Evolutionary conservation across 2,113 vertebrate genomes (phyloP), one percentile per base, ranked within the genome.

Genomic region (Castor canadensis): DNA sequence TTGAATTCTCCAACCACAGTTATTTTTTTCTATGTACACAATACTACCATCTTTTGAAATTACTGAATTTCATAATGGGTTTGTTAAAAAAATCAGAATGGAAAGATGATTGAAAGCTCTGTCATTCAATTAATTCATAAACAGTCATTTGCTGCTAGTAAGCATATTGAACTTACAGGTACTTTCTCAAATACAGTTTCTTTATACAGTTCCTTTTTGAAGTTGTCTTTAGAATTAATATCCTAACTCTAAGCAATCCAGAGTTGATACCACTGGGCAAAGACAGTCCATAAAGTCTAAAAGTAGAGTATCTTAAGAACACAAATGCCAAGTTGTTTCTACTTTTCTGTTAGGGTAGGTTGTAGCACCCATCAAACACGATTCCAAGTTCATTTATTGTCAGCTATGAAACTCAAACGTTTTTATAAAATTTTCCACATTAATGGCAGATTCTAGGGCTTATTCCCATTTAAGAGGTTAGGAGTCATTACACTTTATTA

Each of bases 401-500:
- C 73, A 82, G 45, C 89, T 56, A 4, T 0, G 7, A 92, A 93
- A 89, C 17, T 20, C 35, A 89, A 84, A 38, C 62, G n/a, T 81
- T 93, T 85, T 60, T 87, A 87, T 92, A n/a, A 90, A 86, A 69
- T 82, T 91, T 97, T 87, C 93, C 73, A 45, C 95, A 95, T 96
- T 96, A 96, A 93, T 96, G 93, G 90, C 71, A 91, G 80, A 66
- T 93, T 24, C 60, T 47, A 6, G 62, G 95, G 91, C 97, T 98
- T 97, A 89, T 67, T 93, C 77, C 52, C 72, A 94, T 87, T 97
- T 92, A 96, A 6, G 5, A 96, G 93, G 56, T 96, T 91, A 97
- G 88, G 73, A 94, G 92, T 92, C 92, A 97, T 97, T 97, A 95
- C 8, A 30, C 85, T 94, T 94, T 95, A 97, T 97, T 96, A 97